Base-by-base conservation (phyloP, 2,888 invertebrate genomes). In the Leucoma salicis region DNA sequence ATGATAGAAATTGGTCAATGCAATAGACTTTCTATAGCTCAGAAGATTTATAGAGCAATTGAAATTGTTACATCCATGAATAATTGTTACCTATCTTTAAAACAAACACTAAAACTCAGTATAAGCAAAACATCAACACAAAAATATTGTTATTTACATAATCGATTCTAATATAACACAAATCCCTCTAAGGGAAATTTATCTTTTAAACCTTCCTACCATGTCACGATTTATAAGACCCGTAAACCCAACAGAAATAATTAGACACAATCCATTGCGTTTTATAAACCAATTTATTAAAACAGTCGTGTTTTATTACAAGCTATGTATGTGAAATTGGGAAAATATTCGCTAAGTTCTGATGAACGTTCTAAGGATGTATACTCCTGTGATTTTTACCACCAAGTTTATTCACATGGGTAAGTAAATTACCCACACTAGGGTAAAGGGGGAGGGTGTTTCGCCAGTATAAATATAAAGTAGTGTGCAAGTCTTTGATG, bases 371-470 rank as follows among this genome's bases (percentile, higher is more conserved):
- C 53, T 35, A 39, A 35, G 52, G 53, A 55, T 61, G 58, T 64
- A 59, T 57, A 39, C 62, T 52, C 8, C 62, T 56, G 57, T 64
- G 69, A 72, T 74, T 74, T 73, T 70, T 70, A 67, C 65, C 68
- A 59, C 66, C 52, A 67, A 58, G 58, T 73, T 63, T 73, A 74
- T 75, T 73, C 70, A 69, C 73, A 67, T 71, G 63, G 57, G 69
- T 67, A 70, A 74, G 63, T 67, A 72, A 73, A 74, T 75, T 72
- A 74, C 67, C 65, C 58, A 56, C 66, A 63, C 66, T 61, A 57
- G 57, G 57, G 61, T 53, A 59, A 58, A 60, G 54, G 45, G 56
- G 46, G 57, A 37, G 43, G 53, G 48, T 40, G 49, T 39, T 27
- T 42, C 39, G 39, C 14, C 32, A 39, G 46, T 47, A 56, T 57